Conservation (phyloP, 1,140 invertebrate genomes). For the Luehdorfia chinensis region DNA sequence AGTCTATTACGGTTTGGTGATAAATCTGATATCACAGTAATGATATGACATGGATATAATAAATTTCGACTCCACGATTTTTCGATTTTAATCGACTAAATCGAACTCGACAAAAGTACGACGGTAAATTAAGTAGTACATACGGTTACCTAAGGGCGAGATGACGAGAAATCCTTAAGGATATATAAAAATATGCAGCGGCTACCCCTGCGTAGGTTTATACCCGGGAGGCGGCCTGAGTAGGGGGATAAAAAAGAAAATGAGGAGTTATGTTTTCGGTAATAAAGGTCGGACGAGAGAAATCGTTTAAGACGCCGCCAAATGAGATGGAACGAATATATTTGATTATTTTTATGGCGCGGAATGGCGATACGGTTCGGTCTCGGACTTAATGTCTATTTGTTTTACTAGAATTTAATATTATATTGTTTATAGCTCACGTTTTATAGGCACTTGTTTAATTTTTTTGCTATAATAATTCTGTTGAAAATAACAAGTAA, state of each 20-base stretch:
- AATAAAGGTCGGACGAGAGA: constrained; percentile 75
- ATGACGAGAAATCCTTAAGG: constrained; percentile 44
- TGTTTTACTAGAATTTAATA: constrained; percentile 69
- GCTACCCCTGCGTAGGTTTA: constrained; percentile 54
- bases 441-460: constrained; percentile 37
- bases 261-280: constrained; percentile 76
- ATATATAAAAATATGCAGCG: constrained; percentile 67
- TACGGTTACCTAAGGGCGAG: no score
- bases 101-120: no score
- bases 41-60: no score
- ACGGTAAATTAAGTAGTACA: no score
- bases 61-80: no score
- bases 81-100: no score
- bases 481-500: no score
- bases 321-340: constrained; percentile 77
- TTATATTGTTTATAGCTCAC: constrained; percentile 45
- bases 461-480: constrained; percentile 21
- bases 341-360: constrained; percentile 75
- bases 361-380: constrained; percentile 64
- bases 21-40: no score
- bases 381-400: constrained; percentile 63
- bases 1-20: no score
- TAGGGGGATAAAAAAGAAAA: constrained; percentile 75
- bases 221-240: constrained; percentile 49
- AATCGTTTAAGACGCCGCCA: constrained; percentile 75